Conservation (phyloP, 1,140 invertebrate species). For the Cecropterus lyciades region DNA sequence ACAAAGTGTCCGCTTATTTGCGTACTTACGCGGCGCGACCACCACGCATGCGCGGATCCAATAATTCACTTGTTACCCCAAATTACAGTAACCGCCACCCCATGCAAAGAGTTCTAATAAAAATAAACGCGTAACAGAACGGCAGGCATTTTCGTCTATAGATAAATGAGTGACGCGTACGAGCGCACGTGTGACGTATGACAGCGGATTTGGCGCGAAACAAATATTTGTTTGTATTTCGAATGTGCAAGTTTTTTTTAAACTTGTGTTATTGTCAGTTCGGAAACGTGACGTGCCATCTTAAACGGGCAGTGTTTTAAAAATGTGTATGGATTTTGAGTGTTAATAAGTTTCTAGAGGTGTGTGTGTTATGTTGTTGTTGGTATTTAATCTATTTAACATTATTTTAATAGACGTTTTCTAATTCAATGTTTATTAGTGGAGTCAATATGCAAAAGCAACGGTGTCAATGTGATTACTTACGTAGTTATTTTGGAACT, state of each 20-base stretch:
- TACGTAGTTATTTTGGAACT: too few relatives aligned
- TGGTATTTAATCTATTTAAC: too few relatives aligned
- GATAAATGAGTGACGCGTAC: conserved; percentile 58
- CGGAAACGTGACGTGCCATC: neutral
- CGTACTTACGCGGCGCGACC: conserved; percentile 58
- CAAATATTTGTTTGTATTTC: conserved; percentile 34
- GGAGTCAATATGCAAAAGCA: too few relatives aligned
- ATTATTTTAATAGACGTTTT: too few relatives aligned
- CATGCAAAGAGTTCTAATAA: conserved; percentile 69
- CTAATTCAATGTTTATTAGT: too few relatives aligned
- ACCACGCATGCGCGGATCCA: conserved; percentile 76
- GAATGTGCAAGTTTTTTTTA: conserved; percentile 17
- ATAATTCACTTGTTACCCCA: conserved; percentile 75
- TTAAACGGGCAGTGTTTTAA: conserved; percentile 1
- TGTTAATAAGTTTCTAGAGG: too few relatives aligned
- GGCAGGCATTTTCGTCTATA: conserved; percentile 64
- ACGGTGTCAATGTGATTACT: too few relatives aligned
- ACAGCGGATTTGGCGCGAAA: conserved; percentile 47
- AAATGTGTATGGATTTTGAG: conserved; percentile 6
- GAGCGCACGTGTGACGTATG: conserved; percentile 58
- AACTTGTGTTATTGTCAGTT: neutral
- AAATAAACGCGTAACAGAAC: conserved; percentile 58
- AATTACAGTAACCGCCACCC: conserved; percentile 67
- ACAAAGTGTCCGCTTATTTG: conserved; percentile 57
- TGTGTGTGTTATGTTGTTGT: too few relatives aligned